phyloP scores from a whole-genome alignment of 1,140 invertebrate species.

The Leptopilina boulardi region DNA sequence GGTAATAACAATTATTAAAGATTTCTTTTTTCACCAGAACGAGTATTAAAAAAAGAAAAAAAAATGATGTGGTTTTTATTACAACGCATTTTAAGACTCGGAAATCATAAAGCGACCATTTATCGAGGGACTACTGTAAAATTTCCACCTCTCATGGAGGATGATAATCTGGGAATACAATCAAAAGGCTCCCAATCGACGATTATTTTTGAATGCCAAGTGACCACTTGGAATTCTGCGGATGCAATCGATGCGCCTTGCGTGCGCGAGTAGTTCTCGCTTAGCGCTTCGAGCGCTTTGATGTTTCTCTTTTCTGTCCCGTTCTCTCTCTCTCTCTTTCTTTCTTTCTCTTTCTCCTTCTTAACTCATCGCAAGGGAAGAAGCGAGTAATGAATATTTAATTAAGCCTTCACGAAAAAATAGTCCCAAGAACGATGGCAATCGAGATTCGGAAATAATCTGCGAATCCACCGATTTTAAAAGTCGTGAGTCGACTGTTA shows the following conservation, averaged over 20 bases:
- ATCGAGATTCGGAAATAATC: constrained; percentile 7
- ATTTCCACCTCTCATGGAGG: neutral
- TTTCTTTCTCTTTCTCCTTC: constrained; percentile 42
- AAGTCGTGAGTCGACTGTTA: neutral
- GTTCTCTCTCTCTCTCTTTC: constrained; percentile 42
- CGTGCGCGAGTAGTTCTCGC: constrained; percentile 38
- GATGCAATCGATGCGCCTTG: constrained; percentile 45
- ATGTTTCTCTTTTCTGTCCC: too few relatives aligned
- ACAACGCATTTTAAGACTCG: too few relatives aligned
- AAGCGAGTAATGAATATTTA: constrained; percentile 56
- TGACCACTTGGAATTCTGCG: constrained; percentile 51
- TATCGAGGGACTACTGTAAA: neutral
- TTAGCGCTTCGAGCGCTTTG: constrained; percentile 51
- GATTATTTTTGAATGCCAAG: constrained; percentile 23
- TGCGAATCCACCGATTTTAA: neutral
- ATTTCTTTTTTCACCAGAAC: too few relatives aligned
- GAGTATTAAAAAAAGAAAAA: too few relatives aligned
- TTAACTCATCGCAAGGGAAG: constrained; percentile 26
- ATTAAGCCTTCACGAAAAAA: constrained; percentile 37
- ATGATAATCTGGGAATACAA: neutral
- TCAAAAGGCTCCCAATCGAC: neutral
- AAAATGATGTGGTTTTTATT: too few relatives aligned
- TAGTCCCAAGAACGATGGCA: constrained; percentile 7
- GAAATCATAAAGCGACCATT: neutral
- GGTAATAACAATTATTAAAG: too few relatives aligned